phyloP scores from a whole-genome alignment of 1,140 invertebrate genomes.

The Plutomurus gul region DNA sequence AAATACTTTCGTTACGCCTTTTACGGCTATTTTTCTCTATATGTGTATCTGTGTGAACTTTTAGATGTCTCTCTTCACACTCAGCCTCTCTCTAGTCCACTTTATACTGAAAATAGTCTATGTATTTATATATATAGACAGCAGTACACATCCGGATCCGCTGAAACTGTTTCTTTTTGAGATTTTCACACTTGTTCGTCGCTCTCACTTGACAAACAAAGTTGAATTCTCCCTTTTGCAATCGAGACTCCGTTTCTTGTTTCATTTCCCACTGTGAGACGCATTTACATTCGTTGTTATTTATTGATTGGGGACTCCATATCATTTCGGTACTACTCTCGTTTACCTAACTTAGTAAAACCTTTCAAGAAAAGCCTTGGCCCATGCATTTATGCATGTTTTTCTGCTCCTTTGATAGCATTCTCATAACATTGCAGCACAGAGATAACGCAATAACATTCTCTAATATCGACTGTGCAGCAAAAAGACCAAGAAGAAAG shows the following conservation, averaged over 20 bases:
- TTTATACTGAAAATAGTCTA: background rate
- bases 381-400: conserved; percentile 27
- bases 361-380: conserved; percentile 27
- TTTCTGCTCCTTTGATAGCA: background rate
- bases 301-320: conserved; percentile 35
- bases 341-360: conserved; percentile 7
- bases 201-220: background rate
- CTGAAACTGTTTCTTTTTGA: background rate
- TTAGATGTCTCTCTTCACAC: no score
- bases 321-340: conserved; percentile 13
- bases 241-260: background rate
- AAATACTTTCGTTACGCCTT: no score
- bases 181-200: background rate
- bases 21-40: no score
- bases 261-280: conserved; percentile 11
- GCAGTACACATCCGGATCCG: background rate
- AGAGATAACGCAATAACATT: no score
- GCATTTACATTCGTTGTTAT: conserved; percentile 39
- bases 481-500: no score
- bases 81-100: background rate
- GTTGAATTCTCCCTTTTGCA: background rate
- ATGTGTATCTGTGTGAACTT: no score
- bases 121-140: background rate
- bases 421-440: background rate
- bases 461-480: background rate